These are phyloP conservation scores for Pomatorhinus ruficollis DNA, from an alignment of 2,113 vertebrate species.

Conservation along the genomic window DNA sequence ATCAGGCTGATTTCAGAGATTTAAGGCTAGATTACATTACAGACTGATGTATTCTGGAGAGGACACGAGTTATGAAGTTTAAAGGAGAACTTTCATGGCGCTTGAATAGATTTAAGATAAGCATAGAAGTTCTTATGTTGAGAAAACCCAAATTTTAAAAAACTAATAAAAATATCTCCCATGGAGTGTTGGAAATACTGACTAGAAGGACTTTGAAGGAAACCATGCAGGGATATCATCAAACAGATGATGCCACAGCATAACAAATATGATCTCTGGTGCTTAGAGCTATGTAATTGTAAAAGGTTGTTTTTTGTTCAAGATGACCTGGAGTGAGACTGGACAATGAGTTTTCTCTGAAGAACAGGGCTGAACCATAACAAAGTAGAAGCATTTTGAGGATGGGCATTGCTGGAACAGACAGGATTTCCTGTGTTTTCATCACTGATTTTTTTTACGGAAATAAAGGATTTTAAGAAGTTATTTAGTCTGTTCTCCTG, in stretches of 20 bases:
- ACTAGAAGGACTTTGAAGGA: background rate
- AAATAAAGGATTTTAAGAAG: background rate
- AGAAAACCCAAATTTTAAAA: background rate
- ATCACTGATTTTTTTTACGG: background rate
- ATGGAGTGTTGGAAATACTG: background rate
- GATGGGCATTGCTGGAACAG: background rate
- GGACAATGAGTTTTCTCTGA: background rate
- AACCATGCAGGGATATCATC: background rate
- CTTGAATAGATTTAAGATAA: background rate
- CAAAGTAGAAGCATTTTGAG: background rate
- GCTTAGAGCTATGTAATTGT: background rate
- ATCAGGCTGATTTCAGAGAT: background rate
- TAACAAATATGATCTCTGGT: background rate
- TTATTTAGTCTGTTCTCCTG: background rate
- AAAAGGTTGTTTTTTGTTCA: background rate
- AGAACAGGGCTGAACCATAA: background rate
- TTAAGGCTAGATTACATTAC: background rate
- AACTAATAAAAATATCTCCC: background rate
- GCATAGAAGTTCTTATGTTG: background rate
- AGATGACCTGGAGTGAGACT: background rate
- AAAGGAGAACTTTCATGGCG: background rate
- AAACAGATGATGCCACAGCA: background rate
- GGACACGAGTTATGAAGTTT: background rate
- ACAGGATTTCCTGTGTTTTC: background rate
- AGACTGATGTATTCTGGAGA: background rate